phyloP scores from a whole-genome alignment of 2,888 invertebrate genomes.

The Epinotia bilunana region DNA sequence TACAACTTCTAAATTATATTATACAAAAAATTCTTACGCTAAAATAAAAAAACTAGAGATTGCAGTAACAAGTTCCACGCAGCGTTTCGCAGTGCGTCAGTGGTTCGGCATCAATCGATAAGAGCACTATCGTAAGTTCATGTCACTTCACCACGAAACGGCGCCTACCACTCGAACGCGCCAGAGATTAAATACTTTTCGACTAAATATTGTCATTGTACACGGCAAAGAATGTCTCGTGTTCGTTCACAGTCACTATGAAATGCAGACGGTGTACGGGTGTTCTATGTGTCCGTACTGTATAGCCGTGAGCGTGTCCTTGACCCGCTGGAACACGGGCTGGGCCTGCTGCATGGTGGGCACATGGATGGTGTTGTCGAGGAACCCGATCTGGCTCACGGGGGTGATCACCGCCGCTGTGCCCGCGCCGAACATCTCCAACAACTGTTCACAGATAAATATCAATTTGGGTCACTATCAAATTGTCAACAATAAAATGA shows the following conservation, averaged over 20 bases:
- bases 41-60: constrained; percentile 32
- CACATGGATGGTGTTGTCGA: constrained; percentile 86
- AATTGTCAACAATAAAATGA: too few relatives aligned
- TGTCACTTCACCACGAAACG: not conserved
- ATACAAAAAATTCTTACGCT: constrained; percentile 4
- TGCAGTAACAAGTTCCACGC: constrained; percentile 10
- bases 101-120: not conserved
- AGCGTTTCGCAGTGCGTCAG: not conserved
- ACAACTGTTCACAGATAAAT: constrained; percentile 84
- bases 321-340: constrained; percentile 89
- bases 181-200: constrained; percentile 18
- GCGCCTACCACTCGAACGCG: not conserved
- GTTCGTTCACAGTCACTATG: constrained; percentile 58
- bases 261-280: constrained; percentile 88
- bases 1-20: constrained; percentile 13
- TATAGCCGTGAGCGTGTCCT: constrained; percentile 92
- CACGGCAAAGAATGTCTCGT: constrained; percentile 52
- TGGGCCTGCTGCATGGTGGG: constrained; percentile 90
- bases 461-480: too few relatives aligned
- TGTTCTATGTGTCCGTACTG: constrained; percentile 94
- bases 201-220: constrained; percentile 9
- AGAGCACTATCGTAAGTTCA: constrained; percentile 16
- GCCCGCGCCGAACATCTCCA: constrained; percentile 99
- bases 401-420: constrained; percentile 98
- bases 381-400: constrained; percentile 92